Base-by-base conservation (phyloP, 2,888 invertebrate species). In the Microchrysa polita region DNA sequence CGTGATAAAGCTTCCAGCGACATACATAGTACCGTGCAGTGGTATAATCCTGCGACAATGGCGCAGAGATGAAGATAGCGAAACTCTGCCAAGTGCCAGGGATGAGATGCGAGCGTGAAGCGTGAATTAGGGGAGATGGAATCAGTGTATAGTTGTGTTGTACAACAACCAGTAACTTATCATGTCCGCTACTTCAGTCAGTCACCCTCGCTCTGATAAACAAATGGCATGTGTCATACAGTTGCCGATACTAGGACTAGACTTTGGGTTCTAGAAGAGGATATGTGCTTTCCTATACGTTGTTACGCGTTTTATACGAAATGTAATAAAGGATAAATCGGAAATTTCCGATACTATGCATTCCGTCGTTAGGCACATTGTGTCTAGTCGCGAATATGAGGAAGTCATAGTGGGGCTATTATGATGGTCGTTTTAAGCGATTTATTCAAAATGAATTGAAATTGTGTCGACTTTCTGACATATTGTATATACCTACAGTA, bases 381-480 rank as follows among this genome's bases (percentile, higher is more conserved):
- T 16, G 55, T 16, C 55, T 55, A 1, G 10, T n/a, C 55, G n/a
- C 1, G 34, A 27, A 5, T 16, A 34, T 40, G 12, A 14, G 16
- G n/a, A n/a, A 27, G 34, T 5, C 20, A 63, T 34, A 20, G 55
- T 55, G 55, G 18, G 20, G 40, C 69, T 55, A 69, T 69, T 69
- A 69, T n/a, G n/a, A n/a, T 55, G 69, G 69, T 40, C 69, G 69
- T 57, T 69, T 34, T 69, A 69, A 69, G n/a, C 55, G 69, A 69
- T 69, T n/a, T 69, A 69, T 69, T 69, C 69, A 57, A 57, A 69
- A 52, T 67, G 67, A 53, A 67, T 52, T 57, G 40, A 55, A 57
- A 69, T 69, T 69, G 69, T 52, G 69, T 69, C 69, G 55, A 69
- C 69, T 52, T 55, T 57, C 42, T 69, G 57, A 69, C 69, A 69